A percentile compares a stretch with the other conserved stretches of the same genome.
phyloP scores from a whole-genome alignment of 2,888 invertebrate species.

The Furcula furcula region DNA sequence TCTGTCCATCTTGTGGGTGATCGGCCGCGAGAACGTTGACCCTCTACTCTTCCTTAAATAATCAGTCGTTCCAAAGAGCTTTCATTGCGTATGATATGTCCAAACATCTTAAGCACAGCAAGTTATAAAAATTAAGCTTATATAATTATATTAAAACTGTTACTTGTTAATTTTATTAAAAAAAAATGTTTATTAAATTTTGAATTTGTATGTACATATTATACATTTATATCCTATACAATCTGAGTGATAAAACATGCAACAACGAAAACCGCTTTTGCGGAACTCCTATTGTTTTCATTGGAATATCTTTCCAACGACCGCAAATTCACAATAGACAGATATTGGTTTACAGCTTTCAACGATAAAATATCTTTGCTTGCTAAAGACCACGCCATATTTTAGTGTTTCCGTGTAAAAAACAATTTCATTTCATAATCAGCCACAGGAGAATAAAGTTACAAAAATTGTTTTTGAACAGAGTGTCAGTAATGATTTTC shows the following conservation, averaged over 20 bases:
- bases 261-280: slow-evolving; percentile 59
- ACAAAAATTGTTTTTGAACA: slow-evolving; percentile 3
- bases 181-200: too few relatives aligned
- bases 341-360: slow-evolving; percentile 58
- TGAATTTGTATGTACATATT: too few relatives aligned
- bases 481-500: slow-evolving; percentile 15
- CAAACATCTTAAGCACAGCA: too few relatives aligned
- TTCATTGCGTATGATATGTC: too few relatives aligned
- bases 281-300: slow-evolving; percentile 64
- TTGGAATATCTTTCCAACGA: slow-evolving; percentile 58
- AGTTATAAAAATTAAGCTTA: too few relatives aligned
- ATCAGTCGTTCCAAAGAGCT: too few relatives aligned
- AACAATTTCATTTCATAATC: slow-evolving; percentile 18
- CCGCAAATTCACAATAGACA: slow-evolving; percentile 57
- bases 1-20: too few relatives aligned
- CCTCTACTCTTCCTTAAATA: too few relatives aligned
- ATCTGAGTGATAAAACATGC: slow-evolving; percentile 7
- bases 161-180: too few relatives aligned
- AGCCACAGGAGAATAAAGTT: slow-evolving; percentile 6
- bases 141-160: too few relatives aligned
- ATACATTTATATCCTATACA: background rate
- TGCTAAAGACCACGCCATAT: slow-evolving; percentile 19
- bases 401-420: slow-evolving; percentile 16
- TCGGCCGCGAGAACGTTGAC: too few relatives aligned
- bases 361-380: slow-evolving; percentile 47